Conservation (phyloP, 1,140 invertebrate genomes). For the Drosophila pachea region DNA sequence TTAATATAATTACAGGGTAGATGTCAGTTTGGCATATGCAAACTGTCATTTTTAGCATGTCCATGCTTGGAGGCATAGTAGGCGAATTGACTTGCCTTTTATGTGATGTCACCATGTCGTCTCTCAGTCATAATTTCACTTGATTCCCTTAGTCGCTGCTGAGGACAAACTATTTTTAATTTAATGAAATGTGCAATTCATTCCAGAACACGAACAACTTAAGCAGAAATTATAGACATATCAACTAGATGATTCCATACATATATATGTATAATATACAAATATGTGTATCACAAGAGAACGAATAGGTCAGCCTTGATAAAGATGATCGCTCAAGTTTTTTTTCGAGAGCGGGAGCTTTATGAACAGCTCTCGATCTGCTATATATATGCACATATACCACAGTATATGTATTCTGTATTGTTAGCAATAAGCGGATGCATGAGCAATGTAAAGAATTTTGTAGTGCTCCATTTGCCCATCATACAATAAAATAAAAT, state of each 20-base stretch:
- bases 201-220: constrained; percentile 12
- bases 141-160: constrained; percentile 44
- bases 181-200: constrained; percentile 59
- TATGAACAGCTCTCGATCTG: constrained; percentile 36
- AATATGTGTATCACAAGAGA: constrained; percentile 43
- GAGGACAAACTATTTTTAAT: constrained; percentile 51
- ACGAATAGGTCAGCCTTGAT: constrained; percentile 48
- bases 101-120: constrained; percentile 70
- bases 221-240: neutral
- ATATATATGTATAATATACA: constrained; percentile 27
- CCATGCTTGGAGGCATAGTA: constrained; percentile 42
- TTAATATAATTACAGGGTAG: neutral
- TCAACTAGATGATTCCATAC: neutral
- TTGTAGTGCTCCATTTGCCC: constrained; percentile 26
- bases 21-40: neutral
- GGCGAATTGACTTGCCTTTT: constrained; percentile 49
- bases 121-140: constrained; percentile 50
- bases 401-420: constrained; percentile 19
- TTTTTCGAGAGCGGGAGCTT: constrained; percentile 33
- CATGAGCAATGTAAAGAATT: constrained; percentile 65
- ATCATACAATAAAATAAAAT: constrained; percentile 66
- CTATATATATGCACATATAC: constrained; percentile 9
- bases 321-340: constrained; percentile 58
- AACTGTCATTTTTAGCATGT: constrained; percentile 1
- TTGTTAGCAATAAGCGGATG: constrained; percentile 61